These are phyloP conservation scores for Labeo calbasu DNA, from an alignment of 2,797 vertebrate genomes.

Conservation along the genomic window DNA sequence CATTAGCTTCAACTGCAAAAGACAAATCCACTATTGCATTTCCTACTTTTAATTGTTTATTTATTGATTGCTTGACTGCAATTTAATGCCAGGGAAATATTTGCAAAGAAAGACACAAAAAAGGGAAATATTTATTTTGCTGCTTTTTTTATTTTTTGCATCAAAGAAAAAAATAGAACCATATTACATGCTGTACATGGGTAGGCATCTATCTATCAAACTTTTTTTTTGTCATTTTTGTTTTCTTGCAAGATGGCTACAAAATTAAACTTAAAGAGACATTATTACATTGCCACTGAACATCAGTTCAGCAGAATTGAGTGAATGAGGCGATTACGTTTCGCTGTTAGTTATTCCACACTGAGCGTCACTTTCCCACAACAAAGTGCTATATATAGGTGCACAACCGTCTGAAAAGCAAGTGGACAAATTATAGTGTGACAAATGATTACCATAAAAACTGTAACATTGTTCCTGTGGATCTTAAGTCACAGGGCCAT, in stretches of 20 bases:
- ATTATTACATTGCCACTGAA: slow-evolving; percentile 30
- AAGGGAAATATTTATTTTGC: slow-evolving; percentile 44
- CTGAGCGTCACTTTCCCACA: neutral
- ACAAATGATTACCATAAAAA: slow-evolving; percentile 23
- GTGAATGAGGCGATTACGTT: slow-evolving; percentile 28
- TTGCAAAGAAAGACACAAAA: neutral
- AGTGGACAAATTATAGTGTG: slow-evolving; percentile 13
- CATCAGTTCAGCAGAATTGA: slow-evolving; percentile 20
- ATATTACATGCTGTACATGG: slow-evolving; percentile 56
- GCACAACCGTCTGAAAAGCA: slow-evolving; percentile 14
- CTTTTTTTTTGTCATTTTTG: slow-evolving; percentile 54
- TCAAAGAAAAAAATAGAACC: slow-evolving; percentile 57
- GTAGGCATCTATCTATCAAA: slow-evolving; percentile 40
- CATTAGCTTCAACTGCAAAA: neutral
- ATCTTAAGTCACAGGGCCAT: neutral
- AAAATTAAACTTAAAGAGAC: slow-evolving; percentile 55
- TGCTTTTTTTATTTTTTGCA: slow-evolving; percentile 58
- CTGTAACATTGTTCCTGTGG: slow-evolving; percentile 5
- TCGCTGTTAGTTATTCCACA: slow-evolving; percentile 1
- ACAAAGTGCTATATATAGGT: slow-evolving; percentile 12
- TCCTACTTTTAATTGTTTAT: neutral
- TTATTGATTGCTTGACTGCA: neutral
- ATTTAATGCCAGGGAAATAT: neutral
- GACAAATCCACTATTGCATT: neutral
- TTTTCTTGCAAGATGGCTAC: slow-evolving; percentile 69